Evolutionary conservation across 2,888 invertebrate genomes (phyloP), one percentile per base, ranked within the genome.

Genomic region (Eupsilia transversa): DNA sequence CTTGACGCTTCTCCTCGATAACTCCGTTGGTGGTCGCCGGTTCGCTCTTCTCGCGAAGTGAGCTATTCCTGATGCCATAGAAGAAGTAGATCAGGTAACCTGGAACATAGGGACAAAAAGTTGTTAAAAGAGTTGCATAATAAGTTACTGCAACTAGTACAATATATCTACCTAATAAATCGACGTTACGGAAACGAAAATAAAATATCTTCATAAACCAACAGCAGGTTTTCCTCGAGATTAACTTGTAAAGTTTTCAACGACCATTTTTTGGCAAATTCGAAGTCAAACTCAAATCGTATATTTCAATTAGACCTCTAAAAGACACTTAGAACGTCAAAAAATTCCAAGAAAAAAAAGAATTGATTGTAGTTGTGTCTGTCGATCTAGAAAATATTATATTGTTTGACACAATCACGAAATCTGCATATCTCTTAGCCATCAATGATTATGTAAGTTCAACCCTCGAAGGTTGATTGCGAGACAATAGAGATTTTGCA

Each of bases 81-180:
- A 96, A 92, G 93, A 99, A 98, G 94, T 99, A 99, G 89, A 99
- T 98, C 3, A 97, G 88, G 90, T 98, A 98, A 68, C 98, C 98
- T 98, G 94, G 12, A 84, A 80, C 4, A 35, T 17, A n/a, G 0
- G 5, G 33, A 35, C 0, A 7, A 33, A 7, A 12, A 41, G 12
- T 56, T 66, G 0, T 35, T 43, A n/a, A 20, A 65, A 46, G 5
- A 23, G n/a, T 23, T 33, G 27, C 20, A n/a, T 52, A 4, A 1
- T n/a, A n/a, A 30, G 7, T 17, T 33, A n/a, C 23, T 52, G 3
- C 27, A 49, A 0, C 1, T 71, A 2, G 33, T 72, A 52, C 17
- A 35, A 17, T 38, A 14, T 43, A 0, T 12, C 20, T 46, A n/a
- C 49, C 4, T 27, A 68, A 33, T 20, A 30, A 30, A 14, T 49